A percentile compares a stretch with the other conserved stretches of the same genome.
Conservation (phyloP, 2,113 vertebrate species). For the Ciconia boyciana region DNA sequence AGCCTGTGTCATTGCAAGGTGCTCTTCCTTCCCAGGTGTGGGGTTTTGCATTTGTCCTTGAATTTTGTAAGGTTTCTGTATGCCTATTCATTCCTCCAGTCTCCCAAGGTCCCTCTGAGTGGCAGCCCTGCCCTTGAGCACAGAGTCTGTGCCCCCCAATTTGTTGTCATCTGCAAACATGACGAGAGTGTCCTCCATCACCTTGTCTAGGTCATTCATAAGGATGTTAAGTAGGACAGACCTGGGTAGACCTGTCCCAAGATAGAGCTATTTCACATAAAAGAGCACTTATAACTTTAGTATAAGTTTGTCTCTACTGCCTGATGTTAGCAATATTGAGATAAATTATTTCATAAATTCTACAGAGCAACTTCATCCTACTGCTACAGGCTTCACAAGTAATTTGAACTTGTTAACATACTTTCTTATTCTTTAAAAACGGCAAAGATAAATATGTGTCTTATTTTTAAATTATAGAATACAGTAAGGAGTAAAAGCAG, state of each 20-base stretch:
- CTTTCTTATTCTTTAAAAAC: neutral
- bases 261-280: accelerated
- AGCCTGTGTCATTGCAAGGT: neutral
- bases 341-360: neutral
- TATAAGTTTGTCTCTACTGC: neutral
- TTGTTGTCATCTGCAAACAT: neutral
- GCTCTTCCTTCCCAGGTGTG: accelerated
- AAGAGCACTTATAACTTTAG: neutral
- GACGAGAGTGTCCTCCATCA: neutral
- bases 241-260: neutral
- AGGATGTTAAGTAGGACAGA: neutral
- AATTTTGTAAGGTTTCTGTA: neutral
- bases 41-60: neutral
- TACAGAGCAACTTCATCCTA: neutral
- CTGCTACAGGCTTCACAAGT: neutral
- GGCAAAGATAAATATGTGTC: neutral
- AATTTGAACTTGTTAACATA: neutral
- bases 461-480: neutral
- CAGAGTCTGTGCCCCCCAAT: accelerated
- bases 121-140: neutral
- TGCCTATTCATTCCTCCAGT: neutral
- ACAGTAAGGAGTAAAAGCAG: neutral
- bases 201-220: neutral
- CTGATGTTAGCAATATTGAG: neutral
- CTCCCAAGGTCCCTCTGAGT: neutral